Evolutionary conservation across 2,888 invertebrate genomes (phyloP), one percentile per base, ranked within the genome.

Genomic region (Lydus trimaculatus): DNA sequence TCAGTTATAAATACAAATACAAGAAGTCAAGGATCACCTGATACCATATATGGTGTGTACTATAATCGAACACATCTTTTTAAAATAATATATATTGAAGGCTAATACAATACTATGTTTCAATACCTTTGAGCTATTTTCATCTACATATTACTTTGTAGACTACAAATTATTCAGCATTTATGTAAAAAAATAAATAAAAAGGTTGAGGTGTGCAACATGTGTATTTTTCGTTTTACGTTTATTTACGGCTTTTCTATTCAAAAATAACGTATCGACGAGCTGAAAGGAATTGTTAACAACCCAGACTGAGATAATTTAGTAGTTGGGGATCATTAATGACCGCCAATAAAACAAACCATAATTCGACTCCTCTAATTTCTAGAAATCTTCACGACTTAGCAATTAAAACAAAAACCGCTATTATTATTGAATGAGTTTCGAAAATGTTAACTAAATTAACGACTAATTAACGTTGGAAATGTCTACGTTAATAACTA

Each of bases 21-120:
- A 56, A 56, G 56, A 56, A 56, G 56, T 56, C 56, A 56, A 56
- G 56, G 56, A 56, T 56, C 56, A 25, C 56, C 56, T 56, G 20
- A 13, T 23, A 56, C 56, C 56, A 25, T 56, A 56, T 56, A 56
- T 56, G 56, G 56, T 25, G 23, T 25, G 56, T 25, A 13, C 56
- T 56, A 25, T 56, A 56, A 56, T 56, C 56, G 56, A 56, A 56
- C 56, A 56, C 56, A 56, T 56, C 56, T 56, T 56, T 56, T 56
- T 56, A 23, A 25, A 56, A 56, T 25, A 56, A 56, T 56, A 56
- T 56, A 56, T 56, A 56, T 56, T 56, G 56, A 56, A 56, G 56
- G 56, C 56, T 56, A 56, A 56, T 56, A 25, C 25, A 25, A 56
- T 56, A 20, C 25, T 25, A 56, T 52, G 23, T 52, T 52, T 23